A percentile compares a stretch with the other conserved stretches of the same genome.
Conservation (phyloP, 92 coral and sea anemone genomes). For the Porites evermanni region DNA sequence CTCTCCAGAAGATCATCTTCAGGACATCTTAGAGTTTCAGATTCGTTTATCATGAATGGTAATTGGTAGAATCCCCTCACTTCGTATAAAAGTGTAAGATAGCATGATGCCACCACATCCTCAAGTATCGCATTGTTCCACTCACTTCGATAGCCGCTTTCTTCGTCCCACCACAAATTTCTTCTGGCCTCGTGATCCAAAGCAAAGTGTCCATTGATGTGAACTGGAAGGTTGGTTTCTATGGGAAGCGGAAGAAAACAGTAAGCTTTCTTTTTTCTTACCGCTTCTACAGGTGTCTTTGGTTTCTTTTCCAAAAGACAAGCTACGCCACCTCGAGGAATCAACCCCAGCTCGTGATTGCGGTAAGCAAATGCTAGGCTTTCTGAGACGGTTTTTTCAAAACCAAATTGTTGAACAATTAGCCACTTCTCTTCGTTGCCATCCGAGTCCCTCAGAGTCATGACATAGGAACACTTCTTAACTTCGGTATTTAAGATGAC, state of each 20-base stretch:
- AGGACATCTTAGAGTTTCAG: not conserved
- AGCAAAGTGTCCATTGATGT: conserved; percentile 86
- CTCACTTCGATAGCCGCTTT: conserved; percentile 50
- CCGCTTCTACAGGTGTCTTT: not conserved
- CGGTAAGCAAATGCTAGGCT: conserved; percentile 40
- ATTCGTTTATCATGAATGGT: not conserved
- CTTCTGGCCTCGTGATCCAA: conserved; percentile 70
- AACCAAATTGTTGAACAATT: conserved; percentile 72
- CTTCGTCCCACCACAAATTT: conserved; percentile 66
- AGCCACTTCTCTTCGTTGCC: conserved; percentile 67
- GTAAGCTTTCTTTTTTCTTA: conserved; percentile 40
- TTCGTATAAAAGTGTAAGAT: conserved; percentile 55
- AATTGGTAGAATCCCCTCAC: conserved; percentile 28
- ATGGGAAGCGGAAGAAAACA: conserved; percentile 81
- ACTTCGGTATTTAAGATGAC: conserved; percentile 1
- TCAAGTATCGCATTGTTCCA: conserved; percentile 65
- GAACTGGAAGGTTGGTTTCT: conserved; percentile 76
- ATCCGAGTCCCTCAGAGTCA: conserved; percentile 47
- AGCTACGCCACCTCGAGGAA: conserved; percentile 93
- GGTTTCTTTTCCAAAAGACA: conserved; percentile 26
- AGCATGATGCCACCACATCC: conserved; percentile 69
- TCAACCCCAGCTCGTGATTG: conserved; percentile 59
- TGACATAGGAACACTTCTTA: conserved; percentile 56
- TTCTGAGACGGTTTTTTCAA: conserved; percentile 28
- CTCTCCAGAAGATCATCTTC: not conserved